phyloP scores from a whole-genome alignment of 2,888 invertebrate genomes.

The Leucania comma region DNA sequence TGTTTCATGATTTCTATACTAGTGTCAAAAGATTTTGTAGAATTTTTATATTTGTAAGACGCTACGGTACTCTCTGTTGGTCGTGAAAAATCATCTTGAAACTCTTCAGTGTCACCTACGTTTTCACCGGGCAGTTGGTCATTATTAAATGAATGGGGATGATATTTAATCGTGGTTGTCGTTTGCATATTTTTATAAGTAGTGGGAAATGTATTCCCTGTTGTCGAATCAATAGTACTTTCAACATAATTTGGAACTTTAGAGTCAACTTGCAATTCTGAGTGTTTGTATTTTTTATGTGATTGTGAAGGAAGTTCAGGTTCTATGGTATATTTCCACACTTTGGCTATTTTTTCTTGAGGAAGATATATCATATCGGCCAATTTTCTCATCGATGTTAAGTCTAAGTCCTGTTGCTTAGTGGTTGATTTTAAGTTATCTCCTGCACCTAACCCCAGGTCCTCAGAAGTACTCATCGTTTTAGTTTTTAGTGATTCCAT shows the following conservation, averaged over 20 bases:
- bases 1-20: slow-evolving; percentile 11
- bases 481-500: slow-evolving; percentile 64
- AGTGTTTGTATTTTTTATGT: neutral
- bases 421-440: slow-evolving; percentile 8
- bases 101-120: slow-evolving; percentile 57
- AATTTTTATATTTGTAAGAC: slow-evolving; percentile 42
- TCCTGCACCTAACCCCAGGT: neutral
- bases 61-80: slow-evolving; percentile 30
- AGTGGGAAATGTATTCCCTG: slow-evolving; percentile 3
- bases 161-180: slow-evolving; percentile 3
- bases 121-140: slow-evolving; percentile 27
- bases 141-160: neutral
- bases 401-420: slow-evolving; percentile 32
- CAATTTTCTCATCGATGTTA: slow-evolving; percentile 52
- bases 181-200: slow-evolving; percentile 20
- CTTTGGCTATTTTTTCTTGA: slow-evolving; percentile 24
- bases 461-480: slow-evolving; percentile 23
- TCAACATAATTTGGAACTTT: slow-evolving; percentile 8
- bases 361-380: slow-evolving; percentile 49
- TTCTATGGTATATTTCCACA: slow-evolving; percentile 28
- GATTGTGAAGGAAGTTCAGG: slow-evolving; percentile 4
- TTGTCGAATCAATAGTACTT: slow-evolving; percentile 1
- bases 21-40: neutral
- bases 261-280: neutral
- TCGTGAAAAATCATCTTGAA: slow-evolving; percentile 65